A percentile compares a stretch with the other conserved stretches of the same genome.
Conservation (phyloP, 2,888 invertebrate species). For the Sympetrum striolatum region DNA sequence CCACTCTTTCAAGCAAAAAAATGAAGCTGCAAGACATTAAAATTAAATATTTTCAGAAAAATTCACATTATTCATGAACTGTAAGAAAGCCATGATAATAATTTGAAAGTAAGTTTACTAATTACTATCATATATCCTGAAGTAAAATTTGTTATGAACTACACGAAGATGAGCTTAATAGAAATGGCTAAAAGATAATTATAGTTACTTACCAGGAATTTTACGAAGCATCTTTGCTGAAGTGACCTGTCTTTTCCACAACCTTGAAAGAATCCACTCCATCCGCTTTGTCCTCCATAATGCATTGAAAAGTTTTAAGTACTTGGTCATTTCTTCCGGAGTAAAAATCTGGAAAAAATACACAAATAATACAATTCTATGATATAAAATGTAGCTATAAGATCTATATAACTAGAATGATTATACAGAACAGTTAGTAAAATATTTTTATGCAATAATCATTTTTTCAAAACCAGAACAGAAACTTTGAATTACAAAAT, state of each 20-base stretch:
- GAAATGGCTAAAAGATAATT: not conserved
- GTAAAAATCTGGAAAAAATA: constrained; percentile 61
- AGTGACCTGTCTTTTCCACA: constrained; percentile 83
- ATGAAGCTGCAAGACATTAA: no score
- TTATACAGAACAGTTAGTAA: no score
- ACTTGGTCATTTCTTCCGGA: constrained; percentile 69
- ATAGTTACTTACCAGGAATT: constrained; percentile 66
- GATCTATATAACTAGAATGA: no score
- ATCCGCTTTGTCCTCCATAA: constrained; percentile 90
- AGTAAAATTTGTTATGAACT: not conserved
- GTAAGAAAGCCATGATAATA: not conserved
- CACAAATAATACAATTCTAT: no score
- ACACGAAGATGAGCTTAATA: no score
- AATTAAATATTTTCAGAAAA: not conserved
- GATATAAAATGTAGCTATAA: no score
- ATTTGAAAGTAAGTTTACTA: not conserved
- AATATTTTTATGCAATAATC: no score
- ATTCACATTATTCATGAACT: not conserved
- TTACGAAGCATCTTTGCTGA: constrained; percentile 71
- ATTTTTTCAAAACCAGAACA: no score
- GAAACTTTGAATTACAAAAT: no score
- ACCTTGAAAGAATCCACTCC: constrained; percentile 81
- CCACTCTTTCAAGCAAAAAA: no score
- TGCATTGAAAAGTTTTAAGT: constrained; percentile 84
- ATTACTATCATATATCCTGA: not conserved